These are phyloP conservation scores for Shargacucullia verbasci DNA, from an alignment of 2,888 invertebrate genomes.

Conservation along the genomic window DNA sequence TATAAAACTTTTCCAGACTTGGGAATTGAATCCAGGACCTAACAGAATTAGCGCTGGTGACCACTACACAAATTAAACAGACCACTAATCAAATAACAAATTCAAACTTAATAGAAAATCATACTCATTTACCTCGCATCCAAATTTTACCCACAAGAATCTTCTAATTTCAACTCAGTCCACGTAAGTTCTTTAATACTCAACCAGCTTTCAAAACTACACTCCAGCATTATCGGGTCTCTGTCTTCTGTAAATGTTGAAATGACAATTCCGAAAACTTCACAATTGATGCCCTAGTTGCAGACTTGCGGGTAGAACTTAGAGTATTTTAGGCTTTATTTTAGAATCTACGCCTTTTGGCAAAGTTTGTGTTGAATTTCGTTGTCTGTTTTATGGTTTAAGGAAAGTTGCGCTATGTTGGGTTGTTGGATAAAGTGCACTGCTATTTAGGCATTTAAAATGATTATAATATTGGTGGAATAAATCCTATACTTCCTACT, in stretches of 20 bases:
- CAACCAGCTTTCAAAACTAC: slow-evolving; percentile 26
- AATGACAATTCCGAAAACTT: slow-evolving; percentile 47
- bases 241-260: slow-evolving; percentile 19
- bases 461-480: too few relatives aligned
- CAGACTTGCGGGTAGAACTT: slow-evolving; percentile 36
- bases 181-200: neutral
- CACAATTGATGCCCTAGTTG: slow-evolving; percentile 46
- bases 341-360: slow-evolving; percentile 30
- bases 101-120: too few relatives aligned
- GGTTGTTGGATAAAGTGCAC: neutral
- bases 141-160: neutral
- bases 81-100: too few relatives aligned
- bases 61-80: too few relatives aligned
- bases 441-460: neutral
- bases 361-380: slow-evolving; percentile 24
- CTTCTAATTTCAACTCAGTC: neutral
- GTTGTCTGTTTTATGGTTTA: slow-evolving; percentile 15
- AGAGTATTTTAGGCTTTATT: slow-evolving; percentile 39
- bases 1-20: too few relatives aligned
- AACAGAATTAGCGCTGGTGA: too few relatives aligned
- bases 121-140: too few relatives aligned
- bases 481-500: too few relatives aligned
- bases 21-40: too few relatives aligned
- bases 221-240: slow-evolving; percentile 8
- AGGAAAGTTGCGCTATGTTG: slow-evolving; percentile 5